Evolutionary conservation across 2,113 vertebrate species (phyloP), one percentile per base, ranked within the genome.

Genomic region (Limnothrissa miodon): DNA sequence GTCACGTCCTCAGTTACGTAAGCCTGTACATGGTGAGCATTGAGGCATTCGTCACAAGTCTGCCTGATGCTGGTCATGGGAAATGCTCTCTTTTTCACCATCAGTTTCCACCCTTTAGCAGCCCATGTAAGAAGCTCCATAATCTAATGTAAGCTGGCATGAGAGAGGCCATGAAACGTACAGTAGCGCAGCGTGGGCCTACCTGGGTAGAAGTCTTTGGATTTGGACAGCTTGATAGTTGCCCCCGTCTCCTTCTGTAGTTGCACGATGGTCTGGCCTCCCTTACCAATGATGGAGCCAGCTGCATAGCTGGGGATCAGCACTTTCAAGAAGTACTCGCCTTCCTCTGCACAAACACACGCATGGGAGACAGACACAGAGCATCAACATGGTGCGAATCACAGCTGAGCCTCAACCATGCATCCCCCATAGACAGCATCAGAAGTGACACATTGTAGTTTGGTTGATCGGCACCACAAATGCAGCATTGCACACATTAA

Each of bases 171-270:
- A 51, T 19, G 21, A 2, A 13, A 51, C 4, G 48, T 51, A 62
- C 25, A 25, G 21, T 11, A 62, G 5, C 29, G 59, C 25, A 10
- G 23, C n/a, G 29, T 62, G 59, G 59, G 8, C 59, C 95, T 92
- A 98, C 96, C 97, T 1, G 97, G 97, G 87, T 98, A 98, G 93
- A 98, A 98, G 93, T 98, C 97, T 96, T 98, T 98, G 91, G 97
- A 98, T 93, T 98, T 98, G 90, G 97, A 98, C 89, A 98, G 95
- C 89, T 98, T 98, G 93, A 98, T 98, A 89, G 97, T 98, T 89
- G 97, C 97, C 2, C 97, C 96, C 0, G 97, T 98, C 92, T 98
- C 97, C 88, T 97, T 97, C 93, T 98, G 97, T 84, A 98, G 92
- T 91, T 98, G 97, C 81, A 98, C 97, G 80, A 98, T 98, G 89